Base-by-base conservation (phyloP, 2,113 vertebrate species). In the Thomomys bottae region DNA sequence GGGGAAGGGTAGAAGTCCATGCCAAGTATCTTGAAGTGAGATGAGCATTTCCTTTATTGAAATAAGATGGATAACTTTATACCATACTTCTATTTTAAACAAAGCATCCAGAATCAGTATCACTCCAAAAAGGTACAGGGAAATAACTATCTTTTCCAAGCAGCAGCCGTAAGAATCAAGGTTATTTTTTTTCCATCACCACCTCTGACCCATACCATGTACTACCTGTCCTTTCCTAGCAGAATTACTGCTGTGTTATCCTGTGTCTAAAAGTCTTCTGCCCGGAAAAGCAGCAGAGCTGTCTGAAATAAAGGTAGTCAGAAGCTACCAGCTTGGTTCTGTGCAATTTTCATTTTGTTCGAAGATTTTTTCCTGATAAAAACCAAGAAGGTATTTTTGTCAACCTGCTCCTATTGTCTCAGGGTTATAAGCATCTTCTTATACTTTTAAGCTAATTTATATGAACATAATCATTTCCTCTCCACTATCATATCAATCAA, bases 271-370 rank as follows among this genome's bases (percentile, higher is more conserved):
- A 34, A 66, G 0, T 87, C 78, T 84, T 90, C 70, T 84, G 28
- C 92, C 11, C 90, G 30, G 8, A 8, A 91, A 75, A 9, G 20
- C 8, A 24, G 59, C 71, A n/a, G 68, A 67, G 30, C 75, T 73
- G 26, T 87, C 91, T 88, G 59, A 84, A 93, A 40, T 28, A 73
- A 42, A 45, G 78, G 28, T 45, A 88, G 87, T 68, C 86, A 82
- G 18, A 94, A 72, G 24, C 78, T 80, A 38, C 23, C 57, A 89
- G 21, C 84, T 90, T 14, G 17, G 49, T 54, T 54, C 54, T 93
- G 79, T 64, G 79, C 14, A 77, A 34, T 80, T 80, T 90, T 94
- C 83, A 93, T 95, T 97, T 91, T 95, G 59, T 79, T 96, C 38
- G 91, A 32, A 94, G 79, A 92, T 45, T 75, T 45, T 75, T 78